A percentile compares a stretch with the other conserved stretches of the same genome.
Conservation (phyloP, 92 coral and sea anemone genomes). For the Paragorgia papillata region DNA sequence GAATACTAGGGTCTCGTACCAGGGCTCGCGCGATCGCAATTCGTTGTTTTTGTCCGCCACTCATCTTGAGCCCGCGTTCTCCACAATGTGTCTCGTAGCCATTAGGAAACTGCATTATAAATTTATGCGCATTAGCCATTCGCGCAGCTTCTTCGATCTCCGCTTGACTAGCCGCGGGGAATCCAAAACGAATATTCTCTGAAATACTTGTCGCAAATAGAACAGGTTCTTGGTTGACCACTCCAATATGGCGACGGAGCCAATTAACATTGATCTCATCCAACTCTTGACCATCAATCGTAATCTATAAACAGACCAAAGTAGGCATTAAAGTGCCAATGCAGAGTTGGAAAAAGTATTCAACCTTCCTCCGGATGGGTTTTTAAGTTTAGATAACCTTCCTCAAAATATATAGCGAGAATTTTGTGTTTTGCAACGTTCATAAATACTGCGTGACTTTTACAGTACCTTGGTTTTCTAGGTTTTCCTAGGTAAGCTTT, state of each 20-base stretch:
- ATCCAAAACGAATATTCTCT: slow-evolving; percentile 84
- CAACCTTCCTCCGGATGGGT: too few species aligned
- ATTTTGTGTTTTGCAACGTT: too few species aligned
- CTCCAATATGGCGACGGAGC: slow-evolving; percentile 81
- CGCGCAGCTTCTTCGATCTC: slow-evolving; percentile 84
- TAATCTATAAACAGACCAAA: slow-evolving; percentile 62
- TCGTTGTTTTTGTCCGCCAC: slow-evolving; percentile 98
- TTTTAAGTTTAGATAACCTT: too few species aligned
- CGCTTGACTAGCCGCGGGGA: slow-evolving; percentile 77
- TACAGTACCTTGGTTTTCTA: too few species aligned
- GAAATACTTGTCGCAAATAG: slow-evolving; percentile 92
- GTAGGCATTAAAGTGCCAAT: too few species aligned
- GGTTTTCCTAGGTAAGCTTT: too few species aligned
- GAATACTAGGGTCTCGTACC: slow-evolving; percentile 79
- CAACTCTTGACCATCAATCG: slow-evolving; percentile 72
- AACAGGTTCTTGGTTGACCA: slow-evolving; percentile 93
- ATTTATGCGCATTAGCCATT: slow-evolving; percentile 91
- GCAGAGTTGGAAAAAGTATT: too few species aligned
- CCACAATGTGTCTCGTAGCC: slow-evolving; percentile 92
- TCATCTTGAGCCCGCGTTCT: slow-evolving; percentile 89
- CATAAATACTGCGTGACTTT: too few species aligned
- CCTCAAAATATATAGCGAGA: too few species aligned
- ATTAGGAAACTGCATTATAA: slow-evolving; percentile 74
- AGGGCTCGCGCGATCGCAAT: slow-evolving; percentile 94
- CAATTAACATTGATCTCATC: slow-evolving; percentile 68